Conservation (phyloP, 2,113 vertebrate species). For the Podarcis muralis region DNA sequence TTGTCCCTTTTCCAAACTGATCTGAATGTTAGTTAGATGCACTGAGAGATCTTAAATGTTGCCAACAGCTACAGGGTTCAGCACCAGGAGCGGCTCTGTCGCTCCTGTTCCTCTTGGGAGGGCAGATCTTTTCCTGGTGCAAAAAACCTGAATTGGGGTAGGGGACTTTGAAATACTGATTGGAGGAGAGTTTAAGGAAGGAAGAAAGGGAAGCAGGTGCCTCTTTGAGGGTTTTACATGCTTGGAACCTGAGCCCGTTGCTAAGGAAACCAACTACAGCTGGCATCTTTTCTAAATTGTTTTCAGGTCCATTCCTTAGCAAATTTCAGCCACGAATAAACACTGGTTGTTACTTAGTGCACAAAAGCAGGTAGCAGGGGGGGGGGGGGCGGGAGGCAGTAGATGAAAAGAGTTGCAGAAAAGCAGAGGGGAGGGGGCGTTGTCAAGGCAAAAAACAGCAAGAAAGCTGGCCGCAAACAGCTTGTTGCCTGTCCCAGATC, state of each 20-base stretch:
- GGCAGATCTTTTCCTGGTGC: background rate
- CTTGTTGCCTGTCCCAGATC: background rate
- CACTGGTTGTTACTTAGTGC: background rate
- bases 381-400: background rate
- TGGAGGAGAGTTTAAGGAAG: background rate
- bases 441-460: background rate
- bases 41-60: background rate
- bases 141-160: background rate
- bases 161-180: background rate
- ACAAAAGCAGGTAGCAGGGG: background rate
- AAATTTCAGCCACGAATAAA: background rate
- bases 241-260: constrained; percentile 52
- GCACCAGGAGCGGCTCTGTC: background rate
- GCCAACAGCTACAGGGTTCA: background rate
- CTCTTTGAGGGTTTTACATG: too few relatives aligned
- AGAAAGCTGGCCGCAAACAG: background rate
- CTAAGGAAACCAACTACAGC: constrained; percentile 62
- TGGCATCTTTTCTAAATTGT: constrained; percentile 25
- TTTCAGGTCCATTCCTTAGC: constrained; percentile 33
- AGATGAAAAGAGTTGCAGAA: background rate
- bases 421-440: fast-evolving
- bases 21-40: background rate
- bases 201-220: background rate
- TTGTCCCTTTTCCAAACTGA: background rate
- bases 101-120: too few relatives aligned